Evolutionary conservation across 2,888 invertebrate genomes (phyloP), one percentile per base, ranked within the genome.

Genomic region (Yponomeuta malinellus): DNA sequence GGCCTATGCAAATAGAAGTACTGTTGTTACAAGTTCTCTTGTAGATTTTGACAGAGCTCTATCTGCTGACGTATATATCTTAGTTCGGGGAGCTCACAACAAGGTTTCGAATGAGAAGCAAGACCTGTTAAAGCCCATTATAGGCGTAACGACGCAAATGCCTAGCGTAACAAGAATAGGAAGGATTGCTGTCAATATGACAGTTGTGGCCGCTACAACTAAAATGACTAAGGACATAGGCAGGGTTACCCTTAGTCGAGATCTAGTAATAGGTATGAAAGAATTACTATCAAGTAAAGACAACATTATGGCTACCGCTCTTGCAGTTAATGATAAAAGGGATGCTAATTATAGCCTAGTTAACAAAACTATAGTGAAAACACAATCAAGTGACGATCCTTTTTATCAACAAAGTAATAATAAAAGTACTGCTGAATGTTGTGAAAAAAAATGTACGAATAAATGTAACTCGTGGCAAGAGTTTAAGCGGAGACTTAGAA

Each of bases 221-320:
- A 70, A 69, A 76, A 78, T 84, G 0, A 68, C 23, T n/a, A 68
- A 68, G 15, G 10, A 23, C n/a, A 63, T 37, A 3, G 70, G 37
- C 33, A 70, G 37, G 64, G 37, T 70, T 15, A 80, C 81, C 2
- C 70, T 85, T 2, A 85, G 81, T 68, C 84, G 82, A 76, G 82
- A 84, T 31, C 83, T 83, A n/a, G 74, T 86, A 15, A 74, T 80
- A 23, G 83, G 81, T n/a, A 71, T 88, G 0, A 83, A 85, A 72
- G 79, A 81, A 71, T 79, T 85, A 70, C 72, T 87, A 23, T 72
- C 81, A 2, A 76, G 82, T 59, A 15, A 15, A 59, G 52, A 15
- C 15, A 59, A 12, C 15, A 15, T 82, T 72, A 75, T 77, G 15
- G 83, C 82, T 71, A 68, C 79, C 0, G 76, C 76, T 0, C 72